These are phyloP conservation scores for Dusona sp. DNA, from an alignment of 2,888 invertebrate species.

Conservation along the genomic window DNA sequence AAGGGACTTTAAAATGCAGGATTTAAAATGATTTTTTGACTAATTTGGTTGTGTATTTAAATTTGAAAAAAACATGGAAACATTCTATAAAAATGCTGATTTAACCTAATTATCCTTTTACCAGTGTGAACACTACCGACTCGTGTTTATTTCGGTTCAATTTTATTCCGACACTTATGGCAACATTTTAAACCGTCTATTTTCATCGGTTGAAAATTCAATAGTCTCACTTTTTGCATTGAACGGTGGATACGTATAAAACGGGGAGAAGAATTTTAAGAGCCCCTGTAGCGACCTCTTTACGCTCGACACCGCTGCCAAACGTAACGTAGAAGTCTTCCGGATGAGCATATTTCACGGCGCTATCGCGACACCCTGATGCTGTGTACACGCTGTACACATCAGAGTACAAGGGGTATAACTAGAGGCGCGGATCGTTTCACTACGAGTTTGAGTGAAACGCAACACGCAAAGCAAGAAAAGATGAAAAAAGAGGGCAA, in stretches of 20 bases:
- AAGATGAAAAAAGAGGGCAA: conserved; percentile 63
- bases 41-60: neutral
- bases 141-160: neutral
- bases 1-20: no score
- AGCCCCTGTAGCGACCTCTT: conserved; percentile 70
- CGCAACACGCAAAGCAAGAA: conserved; percentile 60
- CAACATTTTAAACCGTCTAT: neutral
- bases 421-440: conserved; percentile 41
- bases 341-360: conserved; percentile 81
- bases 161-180: neutral
- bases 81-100: neutral
- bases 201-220: neutral
- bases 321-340: conserved; percentile 67
- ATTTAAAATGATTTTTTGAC: neutral
- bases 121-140: neutral
- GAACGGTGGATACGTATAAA: neutral
- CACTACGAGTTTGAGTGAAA: conserved; percentile 35
- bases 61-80: neutral
- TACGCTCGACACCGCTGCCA: conserved; percentile 63
- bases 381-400: conserved; percentile 39
- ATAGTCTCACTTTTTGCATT: neutral
- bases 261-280: conserved; percentile 28
- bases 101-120: neutral
- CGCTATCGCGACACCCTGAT: conserved; percentile 74
- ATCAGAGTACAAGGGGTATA: conserved; percentile 24